Evolutionary conservation across 1,140 invertebrate species (phyloP), one percentile per base, ranked within the genome.

Genomic region (Nebria ingens): DNA sequence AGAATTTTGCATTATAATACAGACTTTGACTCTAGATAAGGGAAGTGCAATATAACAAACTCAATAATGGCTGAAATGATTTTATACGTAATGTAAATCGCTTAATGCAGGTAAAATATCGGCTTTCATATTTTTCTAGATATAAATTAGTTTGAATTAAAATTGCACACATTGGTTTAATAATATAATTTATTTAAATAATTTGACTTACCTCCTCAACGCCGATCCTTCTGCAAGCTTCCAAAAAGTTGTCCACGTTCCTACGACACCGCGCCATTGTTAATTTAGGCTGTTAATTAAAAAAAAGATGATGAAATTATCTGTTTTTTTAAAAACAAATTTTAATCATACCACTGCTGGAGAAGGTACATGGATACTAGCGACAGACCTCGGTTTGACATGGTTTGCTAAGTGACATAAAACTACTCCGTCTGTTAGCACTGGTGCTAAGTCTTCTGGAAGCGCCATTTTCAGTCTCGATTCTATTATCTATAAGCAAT

Each of bases 241-340:
- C 90, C 58, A 97, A 73, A 68, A 97, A 97, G 73, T 96, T 96
- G 67, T 97, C 93, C 13, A 96, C 92, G 74, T 97, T 97, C 65
- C 90, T 79, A 65, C 92, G 79, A 77, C 91, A 95, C 65, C 93
- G 83, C 9, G 93, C 90, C 82, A 93, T 87, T 19, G 92, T 91
- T 56, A 97, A 73, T 71, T 95, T 94, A 49, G 93, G 91, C 92
- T 95, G 71, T 50, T 79, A 79, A 68, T 66, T 68, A 61, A 65
- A 62, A 60, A 12, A n/a, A 13, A 29, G 13, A 29, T 29, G 13
- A 29, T 29, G 25, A n/a, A n/a, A n/a, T n/a, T n/a, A n/a, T n/a
- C n/a, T n/a, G n/a, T n/a, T n/a, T n/a, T n/a, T n/a, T n/a, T n/a
- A n/a, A n/a, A 29, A 13, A 20, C 38, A 2, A 11, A 50, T 34